phyloP scores from a whole-genome alignment of 2,888 invertebrate genomes.

The Pteria penguin region DNA sequence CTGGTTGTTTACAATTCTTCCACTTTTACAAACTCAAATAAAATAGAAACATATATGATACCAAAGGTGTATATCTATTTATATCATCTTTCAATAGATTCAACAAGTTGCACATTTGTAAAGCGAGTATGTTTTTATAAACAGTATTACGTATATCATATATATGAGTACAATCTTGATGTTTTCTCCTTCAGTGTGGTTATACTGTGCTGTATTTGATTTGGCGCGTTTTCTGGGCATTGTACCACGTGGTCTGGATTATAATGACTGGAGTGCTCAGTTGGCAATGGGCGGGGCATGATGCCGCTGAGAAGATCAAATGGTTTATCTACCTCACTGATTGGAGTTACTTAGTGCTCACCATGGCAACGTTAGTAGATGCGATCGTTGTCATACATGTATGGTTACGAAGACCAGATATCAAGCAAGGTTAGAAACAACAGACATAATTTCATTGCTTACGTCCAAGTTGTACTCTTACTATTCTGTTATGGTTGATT shows the following conservation, averaged over 20 bases:
- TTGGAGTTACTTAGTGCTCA: constrained; percentile 64
- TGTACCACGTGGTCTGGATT: constrained; percentile 59
- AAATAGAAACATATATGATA: no score
- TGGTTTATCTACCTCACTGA: constrained; percentile 69
- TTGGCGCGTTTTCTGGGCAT: constrained; percentile 59
- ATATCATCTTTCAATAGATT: no score
- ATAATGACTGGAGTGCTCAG: constrained; percentile 52
- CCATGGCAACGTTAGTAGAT: constrained; percentile 57
- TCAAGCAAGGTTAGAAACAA: constrained; percentile 48
- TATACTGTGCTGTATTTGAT: constrained; percentile 47
- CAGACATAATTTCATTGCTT: no score
- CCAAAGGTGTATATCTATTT: no score
- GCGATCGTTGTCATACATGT: constrained; percentile 51
- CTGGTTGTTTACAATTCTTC: no score
- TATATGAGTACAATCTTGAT: no score
- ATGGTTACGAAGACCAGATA: constrained; percentile 46
- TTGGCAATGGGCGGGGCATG: constrained; percentile 54
- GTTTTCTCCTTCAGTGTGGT: constrained; percentile 55
- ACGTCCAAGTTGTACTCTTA: no score
- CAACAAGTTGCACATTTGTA: no score
- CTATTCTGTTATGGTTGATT: no score
- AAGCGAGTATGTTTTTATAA: no score
- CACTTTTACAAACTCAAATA: no score
- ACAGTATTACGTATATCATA: no score
- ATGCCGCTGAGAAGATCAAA: constrained; percentile 52